Percentiles rank a stretch among this genome's conserved stretches.
These are phyloP conservation scores for Steinernema hermaphroditum DNA, from an alignment of 2,888 invertebrate genomes.

Conservation along the genomic window DNA sequence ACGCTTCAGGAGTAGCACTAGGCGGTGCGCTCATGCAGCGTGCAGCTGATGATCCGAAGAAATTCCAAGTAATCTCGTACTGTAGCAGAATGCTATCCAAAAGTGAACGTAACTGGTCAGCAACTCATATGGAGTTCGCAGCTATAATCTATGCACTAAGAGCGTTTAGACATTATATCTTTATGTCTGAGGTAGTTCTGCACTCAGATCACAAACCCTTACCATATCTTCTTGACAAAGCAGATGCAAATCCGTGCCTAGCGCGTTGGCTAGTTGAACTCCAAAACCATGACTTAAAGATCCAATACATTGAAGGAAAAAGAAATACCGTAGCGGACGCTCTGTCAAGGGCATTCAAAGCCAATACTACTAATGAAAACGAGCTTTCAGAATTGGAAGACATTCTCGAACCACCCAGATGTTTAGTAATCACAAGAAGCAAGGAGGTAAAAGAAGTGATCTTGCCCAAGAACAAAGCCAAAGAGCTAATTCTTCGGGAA, in stretches of 20 bases:
- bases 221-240: constrained; percentile 28
- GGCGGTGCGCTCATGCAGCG: constrained; percentile 12
- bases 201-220: constrained; percentile 40
- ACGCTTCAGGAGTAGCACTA: constrained; percentile 32
- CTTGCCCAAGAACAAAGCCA: not conserved
- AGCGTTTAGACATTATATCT: constrained; percentile 37
- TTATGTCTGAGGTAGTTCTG: constrained; percentile 32
- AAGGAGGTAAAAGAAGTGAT: not conserved
- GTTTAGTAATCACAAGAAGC: not conserved
- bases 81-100: constrained; percentile 10
- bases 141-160: constrained; percentile 36
- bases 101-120: constrained; percentile 13
- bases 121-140: constrained; percentile 32
- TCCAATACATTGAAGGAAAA: constrained; percentile 67
- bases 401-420: not conserved
- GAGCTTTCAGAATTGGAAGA: constrained; percentile 26
- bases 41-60: constrained; percentile 2
- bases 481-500: not conserved
- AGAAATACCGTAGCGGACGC: constrained; percentile 67
- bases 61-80: constrained; percentile 35
- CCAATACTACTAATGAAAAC: no score
- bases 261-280: constrained; percentile 68
- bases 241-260: constrained; percentile 28
- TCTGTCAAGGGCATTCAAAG: constrained; percentile 57
- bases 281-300: constrained; percentile 66